Percentiles rank a stretch among this genome's conserved stretches.
These are phyloP conservation scores for Nyctibius grandis DNA, from an alignment of 2,797 vertebrate genomes.

Conservation along the genomic window DNA sequence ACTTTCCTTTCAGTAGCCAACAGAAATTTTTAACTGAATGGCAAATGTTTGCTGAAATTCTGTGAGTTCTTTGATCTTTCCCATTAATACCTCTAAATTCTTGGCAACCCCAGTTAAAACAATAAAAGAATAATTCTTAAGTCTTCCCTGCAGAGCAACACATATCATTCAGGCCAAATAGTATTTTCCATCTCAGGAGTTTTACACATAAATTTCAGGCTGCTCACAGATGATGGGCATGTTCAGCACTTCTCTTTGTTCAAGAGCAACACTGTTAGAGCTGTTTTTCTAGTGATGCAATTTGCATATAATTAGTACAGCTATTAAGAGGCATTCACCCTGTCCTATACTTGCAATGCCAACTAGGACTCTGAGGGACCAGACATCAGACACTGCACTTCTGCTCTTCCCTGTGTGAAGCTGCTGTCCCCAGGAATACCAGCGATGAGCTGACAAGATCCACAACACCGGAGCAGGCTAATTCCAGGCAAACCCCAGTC, in stretches of 20 bases:
- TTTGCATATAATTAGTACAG: neutral
- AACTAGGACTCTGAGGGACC: neutral
- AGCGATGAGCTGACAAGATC: neutral
- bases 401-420: neutral
- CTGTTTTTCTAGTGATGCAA: neutral
- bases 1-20: neutral
- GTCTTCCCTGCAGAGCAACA: neutral
- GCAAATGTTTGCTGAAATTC: neutral
- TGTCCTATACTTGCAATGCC: accelerated
- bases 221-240: neutral
- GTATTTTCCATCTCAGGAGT: neutral
- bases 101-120: neutral
- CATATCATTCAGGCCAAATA: neutral
- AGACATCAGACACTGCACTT: neutral
- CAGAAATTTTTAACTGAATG: neutral
- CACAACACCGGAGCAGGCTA: neutral
- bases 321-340: neutral
- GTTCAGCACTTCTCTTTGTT: neutral
- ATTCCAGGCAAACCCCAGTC: neutral
- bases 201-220: neutral
- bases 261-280: neutral
- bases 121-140: neutral
- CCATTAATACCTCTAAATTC: neutral
- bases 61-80: neutral
- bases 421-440: neutral